Base-by-base conservation (phyloP, 2,888 invertebrate species). In the Actias luna region DNA sequence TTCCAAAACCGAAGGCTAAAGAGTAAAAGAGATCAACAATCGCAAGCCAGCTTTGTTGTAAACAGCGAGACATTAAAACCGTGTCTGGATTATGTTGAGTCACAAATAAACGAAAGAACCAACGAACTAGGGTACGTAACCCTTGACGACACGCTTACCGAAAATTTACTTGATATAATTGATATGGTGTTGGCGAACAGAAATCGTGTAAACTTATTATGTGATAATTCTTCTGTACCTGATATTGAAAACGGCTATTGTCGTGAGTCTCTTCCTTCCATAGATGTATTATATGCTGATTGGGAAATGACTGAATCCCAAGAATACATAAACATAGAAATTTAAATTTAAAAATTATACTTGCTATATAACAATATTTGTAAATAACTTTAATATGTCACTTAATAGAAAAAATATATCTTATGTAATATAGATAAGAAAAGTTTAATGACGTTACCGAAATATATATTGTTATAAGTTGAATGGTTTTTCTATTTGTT, bases 1-100 rank as follows among this genome's bases (percentile, higher is more conserved):
- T 96, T 96, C 77, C 96, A 96, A 77, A 96, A 96, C 77, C 90
- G 96, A 0, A 85, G 96, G 0, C 95, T 96, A 94, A 95, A 95
- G 69, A 84, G 78, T 68, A 95, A 95, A 75, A 94, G 93, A 72
- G 68, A 75, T 10, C 46, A 46, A 22, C 22, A 46, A 22, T 12
- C 22, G 22, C 46, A 46, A 46, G 46, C 57, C 55, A 35, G 60
- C 27, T 63, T 62, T 58, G 59, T 50, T 0, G 39, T 16, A 59
- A 64, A 63, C 64, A 55, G 66, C 29, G 74, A 70, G 14, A 61
- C 63, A 18, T n/a, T 39, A 22, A 27, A 61, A 0, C 69, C 73
- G 57, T 71, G 73, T 14, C 65, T 85, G 3, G 74, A 80, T 35
- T 76, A 73, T 18, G 72, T 87, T 33, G 82, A 87, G 77, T 71